Evolutionary conservation across 2,797 vertebrate genomes (phyloP).

Genomic region (Thripadectes ignobilis): DNA sequence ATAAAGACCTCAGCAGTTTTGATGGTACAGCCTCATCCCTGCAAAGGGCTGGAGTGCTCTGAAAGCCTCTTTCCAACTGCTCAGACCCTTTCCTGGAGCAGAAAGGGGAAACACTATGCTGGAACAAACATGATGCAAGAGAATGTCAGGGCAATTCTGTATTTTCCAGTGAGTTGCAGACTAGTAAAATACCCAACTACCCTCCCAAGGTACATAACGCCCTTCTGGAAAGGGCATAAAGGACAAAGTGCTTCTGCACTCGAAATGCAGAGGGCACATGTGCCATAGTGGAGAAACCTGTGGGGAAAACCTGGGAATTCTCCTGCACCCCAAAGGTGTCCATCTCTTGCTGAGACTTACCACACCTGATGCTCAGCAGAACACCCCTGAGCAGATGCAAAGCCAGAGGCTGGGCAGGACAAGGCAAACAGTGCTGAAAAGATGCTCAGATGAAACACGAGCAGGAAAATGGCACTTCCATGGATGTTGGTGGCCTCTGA

Average conservation of each 20-base stretch:
- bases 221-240: neutral
- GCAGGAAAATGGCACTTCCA: neutral
- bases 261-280: neutral
- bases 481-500: neutral
- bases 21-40: neutral
- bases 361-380: neutral
- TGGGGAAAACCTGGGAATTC: accelerated
- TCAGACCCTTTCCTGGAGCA: neutral
- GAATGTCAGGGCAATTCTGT: neutral
- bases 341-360: neutral
- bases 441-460: neutral
- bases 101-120: neutral
- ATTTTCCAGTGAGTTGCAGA: neutral
- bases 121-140: neutral
- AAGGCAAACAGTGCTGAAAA: neutral
- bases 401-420: neutral
- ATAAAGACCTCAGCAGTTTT: neutral
- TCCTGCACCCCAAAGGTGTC: neutral
- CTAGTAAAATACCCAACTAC: neutral
- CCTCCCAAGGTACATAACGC: neutral
- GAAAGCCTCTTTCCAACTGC: neutral
- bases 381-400: neutral
- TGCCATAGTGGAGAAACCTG: neutral
- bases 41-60: neutral
- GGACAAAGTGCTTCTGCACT: neutral